A percentile compares a stretch with the other conserved stretches of the same genome.
Conservation (phyloP, 2,888 invertebrate genomes). For the Heliconius erato region DNA sequence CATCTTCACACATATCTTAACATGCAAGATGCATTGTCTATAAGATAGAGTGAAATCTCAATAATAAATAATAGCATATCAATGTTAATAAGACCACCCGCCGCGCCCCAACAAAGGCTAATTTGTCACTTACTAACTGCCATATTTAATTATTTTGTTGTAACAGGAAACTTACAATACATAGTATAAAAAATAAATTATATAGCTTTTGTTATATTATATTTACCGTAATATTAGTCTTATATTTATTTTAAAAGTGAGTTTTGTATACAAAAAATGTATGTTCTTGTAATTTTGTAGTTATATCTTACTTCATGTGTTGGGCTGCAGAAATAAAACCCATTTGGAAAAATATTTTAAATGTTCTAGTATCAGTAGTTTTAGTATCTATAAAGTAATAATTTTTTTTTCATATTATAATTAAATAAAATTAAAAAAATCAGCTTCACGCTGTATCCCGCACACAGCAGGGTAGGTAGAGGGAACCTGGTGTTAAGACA, state of each 20-base stretch:
- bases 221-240: neutral
- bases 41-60: constrained; percentile 71
- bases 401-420: too few species aligned
- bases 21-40: constrained; percentile 33
- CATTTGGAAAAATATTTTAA: neutral
- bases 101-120: constrained; percentile 54
- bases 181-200: neutral
- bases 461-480: too few species aligned
- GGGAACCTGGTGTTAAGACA: too few species aligned
- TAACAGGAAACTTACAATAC: neutral
- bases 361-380: too few species aligned
- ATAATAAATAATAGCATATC: constrained; percentile 70
- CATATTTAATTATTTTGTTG: neutral
- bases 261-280: neutral
- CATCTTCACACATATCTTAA: neutral
- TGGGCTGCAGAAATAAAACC: neutral
- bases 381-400: too few species aligned
- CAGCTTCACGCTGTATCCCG: too few species aligned
- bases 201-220: neutral
- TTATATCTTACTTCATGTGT: neutral
- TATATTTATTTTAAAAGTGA: neutral
- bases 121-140: constrained; percentile 68
- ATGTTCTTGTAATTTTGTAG: neutral
- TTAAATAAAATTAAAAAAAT: too few species aligned
- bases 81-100: constrained; percentile 71